A percentile compares a stretch with the other conserved stretches of the same genome.
These are phyloP conservation scores for Phalangium opilio DNA, from an alignment of 2,888 invertebrate genomes.

Conservation along the genomic window DNA sequence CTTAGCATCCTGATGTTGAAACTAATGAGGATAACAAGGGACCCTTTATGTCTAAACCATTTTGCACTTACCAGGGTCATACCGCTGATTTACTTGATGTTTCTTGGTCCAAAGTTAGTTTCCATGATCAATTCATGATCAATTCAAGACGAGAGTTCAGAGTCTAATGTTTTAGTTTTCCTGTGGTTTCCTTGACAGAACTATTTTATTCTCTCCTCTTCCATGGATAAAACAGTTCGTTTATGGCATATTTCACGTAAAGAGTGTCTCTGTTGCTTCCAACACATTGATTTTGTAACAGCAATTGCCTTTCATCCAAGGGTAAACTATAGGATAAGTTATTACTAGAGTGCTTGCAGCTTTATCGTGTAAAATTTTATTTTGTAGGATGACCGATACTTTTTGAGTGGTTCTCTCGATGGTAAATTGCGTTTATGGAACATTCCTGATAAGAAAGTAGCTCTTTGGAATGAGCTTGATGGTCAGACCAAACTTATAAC, in stretches of 20 bases:
- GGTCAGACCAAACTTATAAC: slow-evolving; percentile 90
- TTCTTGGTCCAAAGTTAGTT: slow-evolving; percentile 75
- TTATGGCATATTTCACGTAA: slow-evolving; percentile 94
- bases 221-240: slow-evolving; percentile 95
- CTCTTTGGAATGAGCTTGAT: slow-evolving; percentile 92
- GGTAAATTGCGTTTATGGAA: slow-evolving; percentile 98
- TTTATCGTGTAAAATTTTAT: slow-evolving; percentile 9
- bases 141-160: neutral
- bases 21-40: slow-evolving; percentile 26
- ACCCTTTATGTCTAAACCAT: slow-evolving; percentile 75
- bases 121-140: neutral
- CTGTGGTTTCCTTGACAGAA: slow-evolving; percentile 39
- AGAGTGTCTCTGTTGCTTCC: slow-evolving; percentile 96
- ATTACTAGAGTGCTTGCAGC: no score
- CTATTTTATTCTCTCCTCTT: slow-evolving; percentile 91
- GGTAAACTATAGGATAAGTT: no score
- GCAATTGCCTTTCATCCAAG: slow-evolving; percentile 96
- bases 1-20: neutral
- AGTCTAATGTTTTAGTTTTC: neutral
- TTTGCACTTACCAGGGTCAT: slow-evolving; percentile 85
- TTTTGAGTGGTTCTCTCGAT: slow-evolving; percentile 91
- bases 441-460: slow-evolving; percentile 97
- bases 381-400: slow-evolving; percentile 50
- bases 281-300: slow-evolving; percentile 97
- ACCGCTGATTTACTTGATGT: slow-evolving; percentile 91